Evolutionary conservation across 2,797 vertebrate genomes (phyloP).

Genomic region (Neoniphon sammara): DNA sequence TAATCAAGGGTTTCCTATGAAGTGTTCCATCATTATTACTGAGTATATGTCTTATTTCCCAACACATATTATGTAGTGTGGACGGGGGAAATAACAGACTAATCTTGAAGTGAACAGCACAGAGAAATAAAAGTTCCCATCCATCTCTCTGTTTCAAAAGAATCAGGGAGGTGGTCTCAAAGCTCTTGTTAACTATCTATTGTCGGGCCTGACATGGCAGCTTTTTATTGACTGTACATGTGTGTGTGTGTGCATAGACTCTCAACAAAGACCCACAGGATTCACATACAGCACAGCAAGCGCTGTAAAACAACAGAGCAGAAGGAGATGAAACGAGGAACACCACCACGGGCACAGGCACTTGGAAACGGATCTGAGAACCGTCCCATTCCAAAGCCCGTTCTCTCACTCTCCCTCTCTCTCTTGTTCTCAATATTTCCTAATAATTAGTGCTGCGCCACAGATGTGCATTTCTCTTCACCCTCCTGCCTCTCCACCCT

Average conservation of each 20-base stretch:
- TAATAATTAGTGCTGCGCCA: constrained; percentile 83
- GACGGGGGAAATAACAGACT: too few species aligned
- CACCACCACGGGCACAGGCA: constrained; percentile 77
- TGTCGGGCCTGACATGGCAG: constrained; percentile 59
- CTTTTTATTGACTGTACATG: constrained; percentile 38
- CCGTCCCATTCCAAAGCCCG: constrained; percentile 64
- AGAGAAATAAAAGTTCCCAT: not conserved
- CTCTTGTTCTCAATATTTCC: constrained; percentile 74
- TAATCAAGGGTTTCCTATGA: constrained; percentile 52
- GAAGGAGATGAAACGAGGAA: constrained; percentile 79
- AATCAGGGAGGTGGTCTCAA: constrained; percentile 26
- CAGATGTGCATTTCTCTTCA: constrained; percentile 81
- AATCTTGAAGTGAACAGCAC: too few species aligned
- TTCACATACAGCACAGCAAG: constrained; percentile 55
- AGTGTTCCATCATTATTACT: constrained; percentile 33
- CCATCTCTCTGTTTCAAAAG: constrained; percentile 3
- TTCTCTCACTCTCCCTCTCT: constrained; percentile 48
- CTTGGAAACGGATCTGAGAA: constrained; percentile 86
- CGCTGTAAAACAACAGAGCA: constrained; percentile 71
- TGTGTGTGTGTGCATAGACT: constrained; percentile 36
- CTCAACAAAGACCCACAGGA: constrained; percentile 56
- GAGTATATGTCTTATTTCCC: constrained; percentile 26
- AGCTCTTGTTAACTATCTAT: constrained; percentile 41
- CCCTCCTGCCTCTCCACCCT: constrained; percentile 41
- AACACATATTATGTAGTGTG: constrained; percentile 17